These are phyloP conservation scores for Volucella bombylans DNA, from an alignment of 2,888 invertebrate genomes.

Conservation along the genomic window DNA sequence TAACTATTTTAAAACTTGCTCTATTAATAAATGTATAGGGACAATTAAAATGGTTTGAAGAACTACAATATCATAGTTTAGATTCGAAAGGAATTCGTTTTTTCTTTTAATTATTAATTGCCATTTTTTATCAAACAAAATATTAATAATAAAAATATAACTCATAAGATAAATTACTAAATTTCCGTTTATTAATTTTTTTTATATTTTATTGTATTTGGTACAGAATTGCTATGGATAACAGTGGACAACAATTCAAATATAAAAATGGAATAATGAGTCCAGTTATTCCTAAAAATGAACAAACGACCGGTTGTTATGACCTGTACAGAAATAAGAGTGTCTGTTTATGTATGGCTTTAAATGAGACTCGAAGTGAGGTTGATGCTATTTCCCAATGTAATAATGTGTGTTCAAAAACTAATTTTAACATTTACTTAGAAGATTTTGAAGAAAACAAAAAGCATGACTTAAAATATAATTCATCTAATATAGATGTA, in stretches of 20 bases:
- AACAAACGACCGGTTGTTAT: slow-evolving; percentile 19
- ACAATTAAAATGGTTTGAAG: too few relatives aligned
- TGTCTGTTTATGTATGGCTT: slow-evolving; percentile 28
- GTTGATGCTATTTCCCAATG: slow-evolving; percentile 23
- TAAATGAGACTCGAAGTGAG: slow-evolving; percentile 15
- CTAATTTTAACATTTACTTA: slow-evolving; percentile 54
- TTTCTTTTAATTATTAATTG: too few relatives aligned
- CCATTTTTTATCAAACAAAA: too few relatives aligned
- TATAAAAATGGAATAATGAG: slow-evolving; percentile 32
- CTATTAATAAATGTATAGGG: too few relatives aligned
- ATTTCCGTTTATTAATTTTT: background rate
- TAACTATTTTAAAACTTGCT: too few relatives aligned
- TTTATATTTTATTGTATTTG: background rate
- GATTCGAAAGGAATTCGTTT: too few relatives aligned
- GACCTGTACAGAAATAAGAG: slow-evolving; percentile 37
- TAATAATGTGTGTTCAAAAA: slow-evolving; percentile 43
- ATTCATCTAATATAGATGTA: background rate
- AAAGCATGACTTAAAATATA: slow-evolving; percentile 15
- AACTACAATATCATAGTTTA: too few relatives aligned
- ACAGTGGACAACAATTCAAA: slow-evolving; percentile 36
- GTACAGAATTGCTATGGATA: slow-evolving; percentile 49
- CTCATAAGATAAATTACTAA: too few relatives aligned
- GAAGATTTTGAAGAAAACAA: slow-evolving; percentile 40
- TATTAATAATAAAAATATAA: too few relatives aligned
- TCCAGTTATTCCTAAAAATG: slow-evolving; percentile 18